Conservation (phyloP, 2,797 vertebrate genomes). For the Cryptoprocta ferox region DNA sequence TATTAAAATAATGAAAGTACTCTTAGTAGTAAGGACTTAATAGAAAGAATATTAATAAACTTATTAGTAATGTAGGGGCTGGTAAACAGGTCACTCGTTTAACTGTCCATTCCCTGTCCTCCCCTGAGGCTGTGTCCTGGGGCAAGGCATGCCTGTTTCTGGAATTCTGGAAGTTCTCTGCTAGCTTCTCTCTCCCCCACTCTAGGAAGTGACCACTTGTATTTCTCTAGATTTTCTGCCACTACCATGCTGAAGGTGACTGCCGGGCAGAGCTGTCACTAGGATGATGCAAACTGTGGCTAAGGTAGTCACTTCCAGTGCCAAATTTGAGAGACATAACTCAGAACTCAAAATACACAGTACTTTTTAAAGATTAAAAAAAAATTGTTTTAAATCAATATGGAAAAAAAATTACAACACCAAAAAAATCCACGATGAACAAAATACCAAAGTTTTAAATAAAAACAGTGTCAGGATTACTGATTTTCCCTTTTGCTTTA, state of each 20-base stretch:
- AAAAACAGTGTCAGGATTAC: background rate
- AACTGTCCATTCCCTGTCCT: background rate
- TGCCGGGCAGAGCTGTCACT: background rate
- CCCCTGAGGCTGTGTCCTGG: background rate
- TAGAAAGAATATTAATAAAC: constrained; percentile 13
- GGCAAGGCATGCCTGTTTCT: background rate
- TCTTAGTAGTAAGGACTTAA: background rate
- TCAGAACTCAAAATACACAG: background rate
- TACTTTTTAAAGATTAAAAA: background rate
- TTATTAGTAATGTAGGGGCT: background rate
- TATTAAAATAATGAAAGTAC: constrained; percentile 20
- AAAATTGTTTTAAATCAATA: background rate
- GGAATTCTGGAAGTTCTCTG: background rate
- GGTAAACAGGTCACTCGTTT: background rate
- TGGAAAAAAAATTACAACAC: background rate
- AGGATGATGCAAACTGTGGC: background rate
- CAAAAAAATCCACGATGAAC: background rate
- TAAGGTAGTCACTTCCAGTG: background rate
- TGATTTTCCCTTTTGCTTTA: background rate
- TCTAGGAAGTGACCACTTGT: background rate
- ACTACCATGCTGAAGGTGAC: background rate
- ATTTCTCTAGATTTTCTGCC: background rate
- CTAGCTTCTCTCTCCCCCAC: background rate
- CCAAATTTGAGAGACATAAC: background rate
- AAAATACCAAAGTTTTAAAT: background rate